Base-by-base conservation (phyloP, 2,888 invertebrate genomes). In the Limnephilus rhombicus region DNA sequence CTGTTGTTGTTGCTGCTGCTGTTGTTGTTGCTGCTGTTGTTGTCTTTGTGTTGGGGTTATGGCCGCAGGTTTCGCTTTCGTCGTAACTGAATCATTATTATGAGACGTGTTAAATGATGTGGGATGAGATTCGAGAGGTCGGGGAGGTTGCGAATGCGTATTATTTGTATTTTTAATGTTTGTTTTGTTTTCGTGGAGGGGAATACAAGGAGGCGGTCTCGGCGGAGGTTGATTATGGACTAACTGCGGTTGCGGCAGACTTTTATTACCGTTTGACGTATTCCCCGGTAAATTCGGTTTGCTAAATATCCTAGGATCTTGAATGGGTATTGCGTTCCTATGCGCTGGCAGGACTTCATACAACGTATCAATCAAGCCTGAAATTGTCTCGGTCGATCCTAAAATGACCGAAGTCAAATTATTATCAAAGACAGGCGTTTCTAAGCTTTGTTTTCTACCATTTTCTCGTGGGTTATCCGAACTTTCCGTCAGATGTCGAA, bases 301-400 rank as follows among this genome's bases (percentile, higher is more conserved):
- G 37, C 88, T 93, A 53, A 92, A 93, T 34, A 92, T 93, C 80
- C 93, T 92, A 12, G 93, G 93, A 82, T 93, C 93, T 90, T 93
- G 93, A 11, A 92, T 87, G 13, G 93, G 92, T 45, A 89, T 29
- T 9, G 89, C 91, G 15, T 89, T 93, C 34, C 89, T 93, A 82
- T 93, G 94, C 29, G 92, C 92, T 15, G 94, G 93, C 80, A 94
- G 49, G 29, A 94, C 95, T 94, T 97, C 96, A 94, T 96, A 96
- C 93, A 96, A 96, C 0, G 97, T 97, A 94, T 97, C 97, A 89
- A 98, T 97, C 45, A 98, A 96, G 0, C 98, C 98, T 31, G 97
- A 97, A 91, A 98, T 98, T 7, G 97, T 98, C 94, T 98, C 98
- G 0, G 98, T 97, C 7, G 97, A 97, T 0, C 98, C 97, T 0